phyloP scores from a whole-genome alignment of 2,888 invertebrate species.

The Drosophila yooni region DNA sequence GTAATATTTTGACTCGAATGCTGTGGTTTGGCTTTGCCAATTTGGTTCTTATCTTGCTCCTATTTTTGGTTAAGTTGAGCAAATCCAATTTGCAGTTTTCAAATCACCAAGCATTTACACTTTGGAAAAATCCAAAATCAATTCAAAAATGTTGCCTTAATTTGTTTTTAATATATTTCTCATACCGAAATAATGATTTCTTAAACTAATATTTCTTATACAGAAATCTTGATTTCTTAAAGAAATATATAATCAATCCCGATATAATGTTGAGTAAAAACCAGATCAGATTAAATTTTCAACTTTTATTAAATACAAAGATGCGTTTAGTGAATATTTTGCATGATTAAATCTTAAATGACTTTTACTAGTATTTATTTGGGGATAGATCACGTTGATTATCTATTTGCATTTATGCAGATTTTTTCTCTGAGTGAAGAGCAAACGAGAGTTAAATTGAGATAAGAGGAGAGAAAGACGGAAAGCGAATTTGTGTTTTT shows the following conservation, averaged over 20 bases:
- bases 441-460: slow-evolving; percentile 4
- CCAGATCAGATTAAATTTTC: not conserved
- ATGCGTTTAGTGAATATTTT: not conserved
- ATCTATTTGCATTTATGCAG: not conserved
- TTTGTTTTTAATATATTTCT: not conserved
- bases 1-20: slow-evolving; percentile 62
- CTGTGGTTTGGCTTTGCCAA: slow-evolving; percentile 45
- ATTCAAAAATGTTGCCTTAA: not conserved
- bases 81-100: slow-evolving; percentile 72
- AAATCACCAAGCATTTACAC: slow-evolving; percentile 48
- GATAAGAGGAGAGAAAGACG: not conserved
- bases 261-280: not conserved
- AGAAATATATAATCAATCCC: not conserved
- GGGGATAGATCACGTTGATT: not conserved
- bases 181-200: not conserved
- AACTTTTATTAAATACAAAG: not conserved
- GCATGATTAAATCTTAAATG: not conserved
- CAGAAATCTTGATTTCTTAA: not conserved
- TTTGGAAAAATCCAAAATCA: not conserved
- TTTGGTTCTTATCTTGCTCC: slow-evolving; percentile 32
- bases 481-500: slow-evolving; percentile 27
- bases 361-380: not conserved
- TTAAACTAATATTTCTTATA: not conserved
- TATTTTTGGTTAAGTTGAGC: slow-evolving; percentile 55
- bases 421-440: slow-evolving; percentile 6